Conservation (phyloP, 2,888 invertebrate species). For the Helleia helle region DNA sequence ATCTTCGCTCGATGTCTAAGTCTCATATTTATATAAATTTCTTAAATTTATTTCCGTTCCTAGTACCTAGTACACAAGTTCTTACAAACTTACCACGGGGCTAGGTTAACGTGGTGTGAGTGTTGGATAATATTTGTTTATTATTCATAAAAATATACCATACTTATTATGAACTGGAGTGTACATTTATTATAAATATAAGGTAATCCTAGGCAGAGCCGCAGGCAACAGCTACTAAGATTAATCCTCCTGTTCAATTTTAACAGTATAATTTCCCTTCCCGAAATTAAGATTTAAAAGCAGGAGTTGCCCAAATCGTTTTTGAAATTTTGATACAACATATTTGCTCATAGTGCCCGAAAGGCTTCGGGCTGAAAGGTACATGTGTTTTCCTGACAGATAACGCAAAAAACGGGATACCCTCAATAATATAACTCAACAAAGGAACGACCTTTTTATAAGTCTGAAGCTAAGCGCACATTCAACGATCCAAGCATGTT, state of each 20-base stretch:
- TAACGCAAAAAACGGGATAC: constrained; percentile 7
- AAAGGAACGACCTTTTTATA: constrained; percentile 1
- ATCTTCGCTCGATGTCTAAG: no score
- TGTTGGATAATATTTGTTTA: no score
- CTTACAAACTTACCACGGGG: no score
- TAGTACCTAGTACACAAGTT: no score
- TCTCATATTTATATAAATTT: no score
- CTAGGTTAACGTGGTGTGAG: no score
- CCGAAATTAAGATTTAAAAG: neutral
- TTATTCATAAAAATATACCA: no score
- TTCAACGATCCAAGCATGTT: neutral
- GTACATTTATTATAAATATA: no score
- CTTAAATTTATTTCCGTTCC: no score
- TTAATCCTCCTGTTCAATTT: neutral
- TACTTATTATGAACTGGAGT: no score
- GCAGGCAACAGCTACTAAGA: neutral
- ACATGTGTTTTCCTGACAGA: constrained; percentile 5
- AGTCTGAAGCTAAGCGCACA: neutral
- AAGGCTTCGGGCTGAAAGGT: neutral
- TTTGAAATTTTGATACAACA: neutral
- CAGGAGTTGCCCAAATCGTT: neutral
- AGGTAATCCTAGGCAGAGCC: neutral
- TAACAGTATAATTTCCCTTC: neutral
- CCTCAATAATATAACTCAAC: constrained; percentile 4
- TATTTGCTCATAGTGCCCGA: neutral